Base-by-base conservation (phyloP, 2,888 invertebrate species). In the Diadegma fenestrale region DNA sequence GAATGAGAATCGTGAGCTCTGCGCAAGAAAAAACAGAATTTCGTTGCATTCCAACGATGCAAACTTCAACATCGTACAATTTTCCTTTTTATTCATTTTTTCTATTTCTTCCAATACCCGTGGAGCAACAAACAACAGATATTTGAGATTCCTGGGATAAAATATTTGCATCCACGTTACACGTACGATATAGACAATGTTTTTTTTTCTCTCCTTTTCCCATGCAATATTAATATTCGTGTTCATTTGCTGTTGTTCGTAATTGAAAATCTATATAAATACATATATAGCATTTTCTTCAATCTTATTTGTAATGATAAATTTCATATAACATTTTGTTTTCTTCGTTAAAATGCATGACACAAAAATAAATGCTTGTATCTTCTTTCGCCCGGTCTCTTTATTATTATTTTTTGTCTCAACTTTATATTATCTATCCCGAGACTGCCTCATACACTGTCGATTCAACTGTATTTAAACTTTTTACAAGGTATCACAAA, bases 331-430 rank as follows among this genome's bases (percentile, higher is more conserved):
- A 83, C 73, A 84, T 87, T 61, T 85, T 84, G 84, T 85, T 87
- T 86, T 85, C 87, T 89, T 87, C 88, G 90, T 81, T 92, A 92
- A 94, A 94, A 94, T 94, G 94, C 94, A 93, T 90, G 91, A 93
- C 93, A 93, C 91, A 93, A 94, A 94, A 94, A 94, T 94, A 94
- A 94, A 94, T 94, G 94, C 94, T 93, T 90, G 88, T 92, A 91
- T 92, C 88, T 90, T 86, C 14, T 26, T 58, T 58, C 58, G 22
- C 58, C 6, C 26, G 5, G 33, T 68, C 66, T 54, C 33, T 80
- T 78, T 64, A 58, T 54, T 66, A 58, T 43, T 22, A 22, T 43
- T 85, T 63, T 76, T 41, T 51, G 19, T 37, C 61, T 51, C 45
- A 48, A 45, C 2, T 48, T 30, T 76, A 63, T 48, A 48, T 48